A percentile compares a stretch with the other conserved stretches of the same genome.
These are phyloP conservation scores for Acanthiza pusilla DNA, from an alignment of 2,797 vertebrate genomes.

Conservation along the genomic window DNA sequence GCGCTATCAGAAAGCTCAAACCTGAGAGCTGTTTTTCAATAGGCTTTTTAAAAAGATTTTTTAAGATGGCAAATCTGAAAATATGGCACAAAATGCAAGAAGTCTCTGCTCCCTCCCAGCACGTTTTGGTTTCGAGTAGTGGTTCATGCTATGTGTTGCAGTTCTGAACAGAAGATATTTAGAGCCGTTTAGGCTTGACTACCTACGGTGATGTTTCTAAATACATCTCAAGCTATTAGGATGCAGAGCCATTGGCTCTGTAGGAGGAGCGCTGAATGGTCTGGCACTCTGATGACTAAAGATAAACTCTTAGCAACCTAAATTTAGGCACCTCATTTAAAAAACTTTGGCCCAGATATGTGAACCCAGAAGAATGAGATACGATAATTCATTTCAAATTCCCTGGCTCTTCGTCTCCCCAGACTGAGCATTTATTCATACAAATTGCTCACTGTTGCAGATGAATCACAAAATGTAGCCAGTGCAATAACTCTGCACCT, in stretches of 20 bases:
- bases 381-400: not conserved
- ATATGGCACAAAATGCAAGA: not conserved
- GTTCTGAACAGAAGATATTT: not conserved
- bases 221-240: not conserved
- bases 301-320: not conserved
- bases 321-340: not conserved
- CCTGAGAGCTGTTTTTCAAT: not conserved
- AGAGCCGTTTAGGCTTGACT: not conserved
- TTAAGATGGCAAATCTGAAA: not conserved
- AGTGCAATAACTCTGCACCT: conserved; percentile 31
- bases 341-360: not conserved
- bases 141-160: not conserved
- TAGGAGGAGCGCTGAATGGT: not conserved
- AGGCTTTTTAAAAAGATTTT: not conserved
- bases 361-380: not conserved
- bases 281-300: not conserved
- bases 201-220: not conserved
- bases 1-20: not conserved
- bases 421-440: conserved; percentile 20
- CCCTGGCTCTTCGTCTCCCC: not conserved
- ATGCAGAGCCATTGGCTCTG: not conserved
- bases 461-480: conserved; percentile 25
- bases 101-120: not conserved
- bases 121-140: not conserved
- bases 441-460: conserved; percentile 23